Conservation (phyloP, 1,140 invertebrate species). For the Atta colombica region DNA sequence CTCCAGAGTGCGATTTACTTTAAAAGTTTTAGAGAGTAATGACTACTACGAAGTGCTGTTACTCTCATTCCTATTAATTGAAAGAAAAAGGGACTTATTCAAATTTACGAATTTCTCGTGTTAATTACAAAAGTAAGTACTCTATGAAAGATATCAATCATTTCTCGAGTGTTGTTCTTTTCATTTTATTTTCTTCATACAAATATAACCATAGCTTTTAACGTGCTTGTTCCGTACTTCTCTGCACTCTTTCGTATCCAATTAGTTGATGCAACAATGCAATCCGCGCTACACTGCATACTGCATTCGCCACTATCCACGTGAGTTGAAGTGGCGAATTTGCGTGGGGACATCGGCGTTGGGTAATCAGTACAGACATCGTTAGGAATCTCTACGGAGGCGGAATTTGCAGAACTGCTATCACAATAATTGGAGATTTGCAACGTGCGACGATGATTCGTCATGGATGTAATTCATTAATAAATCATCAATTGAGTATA, state of each 20-base stretch:
- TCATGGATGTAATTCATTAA: background rate
- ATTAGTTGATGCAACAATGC: constrained; percentile 67
- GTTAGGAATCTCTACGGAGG: constrained; percentile 37
- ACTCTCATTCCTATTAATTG: background rate
- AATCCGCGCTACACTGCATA: constrained; percentile 2
- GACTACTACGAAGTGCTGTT: background rate
- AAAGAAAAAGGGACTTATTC: background rate
- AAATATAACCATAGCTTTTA: background rate
- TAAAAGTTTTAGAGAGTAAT: no score
- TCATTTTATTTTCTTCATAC: background rate
- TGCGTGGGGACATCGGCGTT: constrained; percentile 26
- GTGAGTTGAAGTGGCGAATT: constrained; percentile 50
- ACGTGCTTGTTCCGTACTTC: background rate
- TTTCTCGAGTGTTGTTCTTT: background rate
- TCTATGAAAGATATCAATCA: background rate
- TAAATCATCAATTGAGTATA: constrained; percentile 31
- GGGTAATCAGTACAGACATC: constrained; percentile 34
- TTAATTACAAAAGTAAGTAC: background rate
- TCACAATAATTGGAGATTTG: constrained; percentile 45
- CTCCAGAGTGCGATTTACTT: no score
- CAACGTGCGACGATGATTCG: constrained; percentile 10
- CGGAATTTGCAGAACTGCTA: constrained; percentile 29
- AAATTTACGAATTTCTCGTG: background rate
- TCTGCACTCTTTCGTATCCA: constrained; percentile 58
- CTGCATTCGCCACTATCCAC: constrained; percentile 28